Evolutionary conservation across 2,888 invertebrate species (phyloP).

Genomic region (Scaptodrosophila latifasciaeformis): DNA sequence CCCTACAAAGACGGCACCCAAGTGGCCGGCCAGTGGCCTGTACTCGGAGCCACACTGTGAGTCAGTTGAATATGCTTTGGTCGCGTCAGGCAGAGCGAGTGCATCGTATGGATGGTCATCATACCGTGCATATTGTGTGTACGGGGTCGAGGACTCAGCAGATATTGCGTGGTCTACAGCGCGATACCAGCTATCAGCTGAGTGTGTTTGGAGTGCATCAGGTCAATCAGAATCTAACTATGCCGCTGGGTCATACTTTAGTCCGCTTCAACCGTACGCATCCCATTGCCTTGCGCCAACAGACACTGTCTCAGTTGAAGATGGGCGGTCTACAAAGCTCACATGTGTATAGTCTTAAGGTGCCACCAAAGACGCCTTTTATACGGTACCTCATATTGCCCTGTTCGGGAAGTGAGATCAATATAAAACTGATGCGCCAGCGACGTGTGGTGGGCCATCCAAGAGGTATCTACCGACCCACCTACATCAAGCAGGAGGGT

Average conservation of each 20-base stretch:
- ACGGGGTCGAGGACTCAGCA: conserved; percentile 72
- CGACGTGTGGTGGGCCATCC: conserved; percentile 71
- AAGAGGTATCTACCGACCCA: conserved; percentile 76
- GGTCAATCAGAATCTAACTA: conserved; percentile 71
- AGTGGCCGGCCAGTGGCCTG: conserved; percentile 16
- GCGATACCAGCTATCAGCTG: conserved; percentile 71
- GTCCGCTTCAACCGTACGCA: conserved; percentile 74
- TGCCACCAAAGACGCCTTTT: conserved; percentile 53
- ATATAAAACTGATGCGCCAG: conserved; percentile 75
- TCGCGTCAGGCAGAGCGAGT: conserved; percentile 62
- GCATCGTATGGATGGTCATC: conserved; percentile 55
- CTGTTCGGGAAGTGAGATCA: conserved; percentile 77
- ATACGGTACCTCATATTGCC: conserved; percentile 77
- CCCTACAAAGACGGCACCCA: conserved; percentile 27
- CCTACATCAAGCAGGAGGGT: conserved; percentile 73
- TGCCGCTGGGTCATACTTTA: conserved; percentile 64
- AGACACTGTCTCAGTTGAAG: conserved; percentile 76
- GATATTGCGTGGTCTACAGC: conserved; percentile 63
- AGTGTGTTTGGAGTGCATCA: conserved; percentile 74
- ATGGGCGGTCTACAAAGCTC: conserved; percentile 77
- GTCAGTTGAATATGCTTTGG: conserved; percentile 66
- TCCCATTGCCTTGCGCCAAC: conserved; percentile 75
- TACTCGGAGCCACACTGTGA: conserved; percentile 34
- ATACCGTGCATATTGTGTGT: conserved; percentile 68
- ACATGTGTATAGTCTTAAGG: conserved; percentile 78